These are phyloP conservation scores for Oreocharis arfaki DNA, from an alignment of 2,113 vertebrate genomes.

Conservation along the genomic window DNA sequence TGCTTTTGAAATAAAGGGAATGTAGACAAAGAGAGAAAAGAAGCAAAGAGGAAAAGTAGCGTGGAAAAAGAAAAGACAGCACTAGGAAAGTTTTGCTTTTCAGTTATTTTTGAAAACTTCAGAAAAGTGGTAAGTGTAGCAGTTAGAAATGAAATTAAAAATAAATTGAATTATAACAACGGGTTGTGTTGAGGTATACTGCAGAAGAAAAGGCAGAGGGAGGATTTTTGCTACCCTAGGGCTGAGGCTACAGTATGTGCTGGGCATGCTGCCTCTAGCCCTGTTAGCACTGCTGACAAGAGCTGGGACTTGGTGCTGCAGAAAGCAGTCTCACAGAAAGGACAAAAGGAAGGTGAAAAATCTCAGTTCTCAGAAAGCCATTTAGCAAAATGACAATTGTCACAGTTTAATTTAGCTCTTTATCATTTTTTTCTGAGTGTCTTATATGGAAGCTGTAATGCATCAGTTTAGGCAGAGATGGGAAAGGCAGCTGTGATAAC, in stretches of 20 bases:
- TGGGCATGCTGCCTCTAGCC: accelerated
- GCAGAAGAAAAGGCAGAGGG: not conserved
- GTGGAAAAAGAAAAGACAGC: not conserved
- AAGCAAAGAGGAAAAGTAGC: not conserved
- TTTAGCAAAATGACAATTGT: not conserved
- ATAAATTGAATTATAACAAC: not conserved
- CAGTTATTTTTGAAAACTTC: not conserved
- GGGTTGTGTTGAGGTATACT: not conserved
- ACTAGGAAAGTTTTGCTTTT: not conserved
- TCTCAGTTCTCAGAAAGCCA: not conserved
- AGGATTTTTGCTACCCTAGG: not conserved
- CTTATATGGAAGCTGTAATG: not conserved
- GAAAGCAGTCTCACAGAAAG: not conserved
- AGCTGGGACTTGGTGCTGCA: not conserved
- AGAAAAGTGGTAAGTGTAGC: not conserved
- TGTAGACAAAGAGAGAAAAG: not conserved
- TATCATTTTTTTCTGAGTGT: not conserved
- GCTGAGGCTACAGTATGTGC: accelerated
- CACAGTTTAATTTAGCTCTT: not conserved
- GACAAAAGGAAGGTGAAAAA: not conserved
- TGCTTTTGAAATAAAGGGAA: not conserved
- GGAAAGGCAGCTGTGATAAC: not conserved
- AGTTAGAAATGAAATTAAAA: not conserved
- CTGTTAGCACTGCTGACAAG: not conserved
- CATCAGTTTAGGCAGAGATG: not conserved